Evolutionary conservation across 2,888 invertebrate species (phyloP), one percentile per base, ranked within the genome.

Genomic region (Cantharis flavilabris): DNA sequence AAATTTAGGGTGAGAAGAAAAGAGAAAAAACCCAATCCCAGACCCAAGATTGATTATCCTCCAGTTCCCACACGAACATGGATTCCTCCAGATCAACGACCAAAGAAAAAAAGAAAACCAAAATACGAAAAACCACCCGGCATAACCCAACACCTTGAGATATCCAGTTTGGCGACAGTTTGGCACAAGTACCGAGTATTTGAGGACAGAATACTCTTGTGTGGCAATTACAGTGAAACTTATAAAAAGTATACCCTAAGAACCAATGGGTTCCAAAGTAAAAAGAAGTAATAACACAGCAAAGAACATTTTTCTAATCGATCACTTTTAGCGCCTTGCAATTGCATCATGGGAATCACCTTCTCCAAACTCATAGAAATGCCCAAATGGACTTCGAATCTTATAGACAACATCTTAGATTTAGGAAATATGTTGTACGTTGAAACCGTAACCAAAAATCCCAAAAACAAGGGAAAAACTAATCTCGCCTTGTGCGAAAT

Each of bases 271-370:
- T 81, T 83, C 33, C 88, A 88, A 86, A 85, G 87, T 86, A 80
- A 63, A 80, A 30, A 18, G 13, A 64, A 64, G 13, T 64, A 9
- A 4, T 64, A 3, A 2, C 10, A 9, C 1, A 10, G 16, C 1
- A 3, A 18, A 63, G 16, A 16, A 16, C 1, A 16, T n/a, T 49
- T 49, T 49, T n/a, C n/a, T n/a, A 49, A n/a, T 49, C n/a, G n/a
- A 7, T 49, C n/a, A 49, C 9, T 79, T 79, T 69, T 49, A 79
- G 78, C 73, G 2, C 76, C 78, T 23, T 89, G 90, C 1, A 91
- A 91, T 88, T 91, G 90, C 76, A 89, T 91, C 1, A 90, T 91
- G 87, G 90, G 91, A 1, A 90, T 91, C 79, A 89, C 90, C 49
- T 88, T 91, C 79, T 90, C 91, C 0, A 89, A 90, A 81, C 88